These are phyloP conservation scores for Formica selysi DNA, from an alignment of 1,140 invertebrate species.

Conservation along the genomic window DNA sequence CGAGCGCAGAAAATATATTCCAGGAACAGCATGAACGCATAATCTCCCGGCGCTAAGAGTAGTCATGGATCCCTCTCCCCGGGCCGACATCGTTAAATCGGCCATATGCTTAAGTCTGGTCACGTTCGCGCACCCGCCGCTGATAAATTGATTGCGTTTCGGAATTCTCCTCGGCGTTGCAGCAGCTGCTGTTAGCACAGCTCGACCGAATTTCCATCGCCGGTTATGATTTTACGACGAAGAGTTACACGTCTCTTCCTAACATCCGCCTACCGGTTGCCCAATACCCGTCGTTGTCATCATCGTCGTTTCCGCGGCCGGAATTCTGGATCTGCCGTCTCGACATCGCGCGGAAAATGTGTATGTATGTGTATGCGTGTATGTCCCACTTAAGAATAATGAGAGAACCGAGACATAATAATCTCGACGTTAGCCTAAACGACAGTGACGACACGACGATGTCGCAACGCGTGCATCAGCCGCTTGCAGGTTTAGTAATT, in stretches of 20 bases:
- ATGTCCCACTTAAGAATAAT: background rate
- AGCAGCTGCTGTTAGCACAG: constrained; percentile 64
- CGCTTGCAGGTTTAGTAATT: constrained; percentile 50
- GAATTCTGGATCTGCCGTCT: background rate
- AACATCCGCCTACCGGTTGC: background rate
- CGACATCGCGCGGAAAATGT: background rate
- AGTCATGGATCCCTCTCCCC: constrained; percentile 73
- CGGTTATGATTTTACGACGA: constrained; percentile 59
- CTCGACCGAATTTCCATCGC: constrained; percentile 58
- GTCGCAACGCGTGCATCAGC: constrained; percentile 30
- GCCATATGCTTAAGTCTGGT: constrained; percentile 75
- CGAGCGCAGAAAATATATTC: constrained; percentile 65
- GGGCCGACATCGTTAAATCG: constrained; percentile 68
- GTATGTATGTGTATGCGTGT: background rate
- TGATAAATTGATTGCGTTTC: constrained; percentile 75
- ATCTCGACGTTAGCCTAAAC: constrained; percentile 23
- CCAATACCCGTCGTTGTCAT: background rate
- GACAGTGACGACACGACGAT: background rate
- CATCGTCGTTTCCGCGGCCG: constrained; percentile 1
- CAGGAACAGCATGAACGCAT: constrained; percentile 64
- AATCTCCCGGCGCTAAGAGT: constrained; percentile 65
- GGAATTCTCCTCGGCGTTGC: constrained; percentile 64
- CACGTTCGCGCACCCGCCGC: constrained; percentile 67
- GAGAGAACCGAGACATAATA: constrained; percentile 27
- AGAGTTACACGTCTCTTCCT: constrained; percentile 21